Evolutionary conservation across 1,140 invertebrate species (phyloP).

Genomic region (Thrips palmi): DNA sequence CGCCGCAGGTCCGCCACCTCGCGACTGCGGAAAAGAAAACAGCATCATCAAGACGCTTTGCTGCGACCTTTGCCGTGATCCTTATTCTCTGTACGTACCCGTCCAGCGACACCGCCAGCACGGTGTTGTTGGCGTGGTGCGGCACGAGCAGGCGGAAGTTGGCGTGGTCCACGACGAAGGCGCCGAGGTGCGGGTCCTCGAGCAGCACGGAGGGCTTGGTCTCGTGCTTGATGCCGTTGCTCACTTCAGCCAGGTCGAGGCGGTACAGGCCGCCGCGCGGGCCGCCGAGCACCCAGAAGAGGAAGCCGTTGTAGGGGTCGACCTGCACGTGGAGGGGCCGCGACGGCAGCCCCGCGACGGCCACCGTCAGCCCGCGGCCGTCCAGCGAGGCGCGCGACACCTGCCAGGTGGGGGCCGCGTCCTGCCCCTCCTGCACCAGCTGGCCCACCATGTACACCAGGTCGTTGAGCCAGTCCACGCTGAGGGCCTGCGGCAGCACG

Average conservation of each 20-base stretch:
- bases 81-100: constrained; percentile 30
- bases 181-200: constrained; percentile 35
- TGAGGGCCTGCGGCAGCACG: constrained; percentile 42
- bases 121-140: constrained; percentile 49
- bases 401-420: constrained; percentile 36
- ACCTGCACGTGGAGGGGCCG: constrained; percentile 62
- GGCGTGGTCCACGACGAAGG: constrained; percentile 60
- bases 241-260: constrained; percentile 54
- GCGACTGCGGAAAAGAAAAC: constrained; percentile 37
- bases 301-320: constrained; percentile 79
- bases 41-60: too few relatives aligned
- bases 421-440: constrained; percentile 39
- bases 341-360: constrained; percentile 40
- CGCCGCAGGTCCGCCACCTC: constrained; percentile 49
- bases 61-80: too few relatives aligned
- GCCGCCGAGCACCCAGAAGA: constrained; percentile 55
- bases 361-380: constrained; percentile 42
- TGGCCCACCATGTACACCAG: constrained; percentile 61
- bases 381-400: constrained; percentile 55
- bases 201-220: constrained; percentile 34
- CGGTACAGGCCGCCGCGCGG: constrained; percentile 49
- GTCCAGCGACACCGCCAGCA: constrained; percentile 61
- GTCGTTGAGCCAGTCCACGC: constrained; percentile 74
- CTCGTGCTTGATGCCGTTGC: constrained; percentile 41
- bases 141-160: constrained; percentile 66